phyloP scores from a whole-genome alignment of 2,888 invertebrate genomes.

The Helicoverpa assulta region DNA sequence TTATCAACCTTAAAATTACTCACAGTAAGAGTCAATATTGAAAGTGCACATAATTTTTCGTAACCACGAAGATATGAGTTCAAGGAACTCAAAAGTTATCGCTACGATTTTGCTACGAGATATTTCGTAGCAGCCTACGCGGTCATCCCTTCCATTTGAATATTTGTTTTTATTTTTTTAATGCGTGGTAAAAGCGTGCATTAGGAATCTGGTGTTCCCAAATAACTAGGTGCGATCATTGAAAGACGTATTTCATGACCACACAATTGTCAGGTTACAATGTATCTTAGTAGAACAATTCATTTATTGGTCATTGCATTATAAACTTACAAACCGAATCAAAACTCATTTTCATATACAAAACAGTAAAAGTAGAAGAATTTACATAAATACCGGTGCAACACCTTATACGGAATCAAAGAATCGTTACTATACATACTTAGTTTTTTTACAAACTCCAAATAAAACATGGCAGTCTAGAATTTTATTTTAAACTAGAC shows the following conservation, averaged over 20 bases:
- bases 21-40: too few species aligned
- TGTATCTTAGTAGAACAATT: too few species aligned
- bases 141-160: neutral
- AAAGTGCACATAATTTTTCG: too few species aligned
- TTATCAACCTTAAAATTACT: too few species aligned
- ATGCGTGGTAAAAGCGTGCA: too few species aligned
- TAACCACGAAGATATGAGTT: constrained; percentile 10
- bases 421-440: constrained; percentile 16
- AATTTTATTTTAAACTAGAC: constrained; percentile 50
- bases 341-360: neutral
- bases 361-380: constrained; percentile 35
- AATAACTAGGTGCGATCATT: too few species aligned
- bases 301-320: too few species aligned
- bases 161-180: too few species aligned
- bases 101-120: constrained; percentile 33
- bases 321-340: too few species aligned
- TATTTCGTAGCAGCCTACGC: constrained; percentile 40
- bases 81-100: constrained; percentile 16
- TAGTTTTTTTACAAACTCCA: constrained; percentile 33
- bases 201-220: too few species aligned
- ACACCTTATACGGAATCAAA: constrained; percentile 42
- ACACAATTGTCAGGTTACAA: too few species aligned
- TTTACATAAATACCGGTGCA: constrained; percentile 39
- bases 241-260: too few species aligned
- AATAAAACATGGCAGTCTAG: constrained; percentile 36